Base-by-base conservation (phyloP, 2,888 invertebrate genomes). In the Pseudanteris insignis region DNA sequence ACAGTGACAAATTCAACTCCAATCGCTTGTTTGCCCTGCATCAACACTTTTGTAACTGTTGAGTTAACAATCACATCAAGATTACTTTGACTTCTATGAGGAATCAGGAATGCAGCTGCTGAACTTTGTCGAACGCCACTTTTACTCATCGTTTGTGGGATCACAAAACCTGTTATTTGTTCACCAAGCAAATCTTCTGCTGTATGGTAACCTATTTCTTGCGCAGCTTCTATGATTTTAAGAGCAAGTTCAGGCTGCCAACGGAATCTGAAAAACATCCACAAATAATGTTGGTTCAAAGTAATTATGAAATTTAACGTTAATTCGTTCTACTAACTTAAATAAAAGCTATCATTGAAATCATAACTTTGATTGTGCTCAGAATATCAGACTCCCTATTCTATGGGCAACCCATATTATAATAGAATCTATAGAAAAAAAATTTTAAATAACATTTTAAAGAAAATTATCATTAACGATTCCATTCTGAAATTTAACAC, bases 121-220 rank as follows among this genome's bases (percentile, higher is more conserved):
- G 84, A 82, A 64, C 85, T 87, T 66, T 84, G 81, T 11, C 89
- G 83, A 1, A 85, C 83, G 0, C 89, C 88, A 41, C 84, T 80
- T 61, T 86, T 86, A 63, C 85, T 86, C 65, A 83, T 83, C 1
- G 87, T 82, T 73, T 89, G 89, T 0, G 88, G 86, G 26, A 88
- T 82, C 0, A 86, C 83, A 71, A 89, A 88, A 1, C 89, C 89
- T 0, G 84, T 84, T 67, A 82, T 81, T 5, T 84, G 79, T 1
- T 83, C 83, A 0, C 88, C 88, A 55, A 86, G 86, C 41, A 88
- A 78, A 71, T 89, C 89, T 43, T 83, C 83, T 12, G 83, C 85
- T 0, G 84, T 82, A 0, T 86, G 85, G 64, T 84, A 86, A 0
- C 87, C 87, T n/a, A 84, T 75, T 74, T 89, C 86, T 9, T 83